A percentile compares a stretch with the other conserved stretches of the same genome.
phyloP scores from a whole-genome alignment of 1,140 invertebrate genomes.

The Antheraea pernyi region DNA sequence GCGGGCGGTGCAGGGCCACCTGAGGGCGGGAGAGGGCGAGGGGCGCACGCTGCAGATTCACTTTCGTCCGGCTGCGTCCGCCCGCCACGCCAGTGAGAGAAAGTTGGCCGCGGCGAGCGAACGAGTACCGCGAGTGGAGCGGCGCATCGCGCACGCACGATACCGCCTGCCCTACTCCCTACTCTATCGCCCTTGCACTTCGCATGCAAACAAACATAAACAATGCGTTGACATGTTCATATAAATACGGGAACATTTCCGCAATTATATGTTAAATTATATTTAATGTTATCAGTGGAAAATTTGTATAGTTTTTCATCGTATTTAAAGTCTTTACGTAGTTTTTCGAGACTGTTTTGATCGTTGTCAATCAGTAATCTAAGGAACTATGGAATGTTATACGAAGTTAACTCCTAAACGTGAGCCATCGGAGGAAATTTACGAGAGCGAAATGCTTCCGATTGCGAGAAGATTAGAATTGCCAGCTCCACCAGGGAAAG shows the following conservation, averaged over 20 bases:
- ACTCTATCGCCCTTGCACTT: constrained; percentile 37
- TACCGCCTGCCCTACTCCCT: constrained; percentile 22
- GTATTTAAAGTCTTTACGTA: constrained; percentile 9
- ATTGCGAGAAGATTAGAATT: constrained; percentile 65
- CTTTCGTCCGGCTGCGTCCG: constrained; percentile 70
- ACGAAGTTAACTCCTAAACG: constrained; percentile 66
- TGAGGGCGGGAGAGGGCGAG: constrained; percentile 60
- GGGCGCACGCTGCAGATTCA: constrained; percentile 72
- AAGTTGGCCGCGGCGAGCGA: constrained; percentile 75
- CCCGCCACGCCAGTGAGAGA: constrained; percentile 73
- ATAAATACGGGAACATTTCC: constrained; percentile 37
- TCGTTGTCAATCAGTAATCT: constrained; percentile 26
- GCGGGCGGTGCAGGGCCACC: constrained; percentile 66
- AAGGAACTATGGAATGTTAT: constrained; percentile 69
- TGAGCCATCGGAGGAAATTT: constrained; percentile 54
- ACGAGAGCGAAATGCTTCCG: constrained; percentile 62
- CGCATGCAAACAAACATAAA: constrained; percentile 30
- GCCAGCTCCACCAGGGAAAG: constrained; percentile 71
- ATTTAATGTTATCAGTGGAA: constrained; percentile 28
- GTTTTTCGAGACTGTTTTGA: constrained; percentile 24
- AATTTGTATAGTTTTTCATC: constrained; percentile 26
- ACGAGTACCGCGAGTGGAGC: constrained; percentile 65
- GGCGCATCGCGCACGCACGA: constrained; percentile 62
- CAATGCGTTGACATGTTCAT: constrained; percentile 36
- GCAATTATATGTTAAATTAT: constrained; percentile 30